Conservation (phyloP, 2,888 invertebrate genomes). For the Ophonus ardosiacus region DNA sequence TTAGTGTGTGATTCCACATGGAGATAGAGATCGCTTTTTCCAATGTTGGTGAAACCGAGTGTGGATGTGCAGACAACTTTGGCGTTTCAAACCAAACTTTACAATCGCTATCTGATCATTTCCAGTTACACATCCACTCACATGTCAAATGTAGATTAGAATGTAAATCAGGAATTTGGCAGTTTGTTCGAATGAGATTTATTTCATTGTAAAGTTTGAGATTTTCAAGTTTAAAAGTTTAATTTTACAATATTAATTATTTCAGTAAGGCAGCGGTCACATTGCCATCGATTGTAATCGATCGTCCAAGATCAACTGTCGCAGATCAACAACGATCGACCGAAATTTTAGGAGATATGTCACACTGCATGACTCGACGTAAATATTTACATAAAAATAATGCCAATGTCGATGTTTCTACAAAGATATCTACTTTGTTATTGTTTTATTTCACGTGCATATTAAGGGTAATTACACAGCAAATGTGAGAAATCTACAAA, state of each 20-base stretch:
- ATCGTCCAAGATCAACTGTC: too few relatives aligned
- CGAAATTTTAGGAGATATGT: too few relatives aligned
- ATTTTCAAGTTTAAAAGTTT: not conserved
- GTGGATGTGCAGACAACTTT: not conserved
- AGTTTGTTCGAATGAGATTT: not conserved
- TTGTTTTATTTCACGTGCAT: too few relatives aligned
- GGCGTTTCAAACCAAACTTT: conserved; percentile 14
- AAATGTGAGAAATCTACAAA: too few relatives aligned
- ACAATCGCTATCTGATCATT: conserved; percentile 25
- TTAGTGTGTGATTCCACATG: conserved; percentile 8
- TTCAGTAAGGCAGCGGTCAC: too few relatives aligned
- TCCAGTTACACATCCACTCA: conserved; percentile 13
- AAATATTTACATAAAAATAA: too few relatives aligned
- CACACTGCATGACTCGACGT: too few relatives aligned
- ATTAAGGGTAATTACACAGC: too few relatives aligned
- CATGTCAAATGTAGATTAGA: conserved; percentile 3
- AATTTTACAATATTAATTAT: not conserved
- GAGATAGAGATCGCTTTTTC: conserved; percentile 1
- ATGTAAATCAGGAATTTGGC: not conserved
- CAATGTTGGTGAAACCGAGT: conserved; percentile 1
- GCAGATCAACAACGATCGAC: too few relatives aligned
- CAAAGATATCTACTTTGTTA: too few relatives aligned
- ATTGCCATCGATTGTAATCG: too few relatives aligned
- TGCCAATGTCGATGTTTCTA: too few relatives aligned
- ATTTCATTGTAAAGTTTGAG: not conserved